Evolutionary conservation across 1,140 invertebrate species (phyloP).

Genomic region (Diabrotica undecimpunctata): DNA sequence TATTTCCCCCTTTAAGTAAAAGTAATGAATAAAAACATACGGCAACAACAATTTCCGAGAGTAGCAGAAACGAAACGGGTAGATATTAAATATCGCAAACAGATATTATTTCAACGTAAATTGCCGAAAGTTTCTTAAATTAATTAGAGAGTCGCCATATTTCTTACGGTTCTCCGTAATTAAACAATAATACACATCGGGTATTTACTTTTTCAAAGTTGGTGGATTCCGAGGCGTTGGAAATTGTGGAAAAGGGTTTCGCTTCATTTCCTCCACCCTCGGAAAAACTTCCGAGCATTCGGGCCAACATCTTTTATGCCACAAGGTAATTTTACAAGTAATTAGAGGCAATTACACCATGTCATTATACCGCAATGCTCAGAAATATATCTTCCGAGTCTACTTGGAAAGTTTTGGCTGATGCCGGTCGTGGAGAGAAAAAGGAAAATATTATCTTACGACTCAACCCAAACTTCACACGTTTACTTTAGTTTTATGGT

Average conservation of each 20-base stretch:
- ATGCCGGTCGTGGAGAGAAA: constrained; percentile 9
- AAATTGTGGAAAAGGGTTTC: constrained; percentile 38
- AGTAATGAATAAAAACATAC: constrained; percentile 10
- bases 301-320: constrained; percentile 46
- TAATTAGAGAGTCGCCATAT: constrained; percentile 41
- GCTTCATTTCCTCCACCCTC: constrained; percentile 38
- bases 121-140: constrained; percentile 38
- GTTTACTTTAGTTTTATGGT: constrained; percentile 4
- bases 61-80: constrained; percentile 18
- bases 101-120: constrained; percentile 37
- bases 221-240: constrained; percentile 15
- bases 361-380: constrained; percentile 45
- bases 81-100: constrained; percentile 34
- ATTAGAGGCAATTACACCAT: constrained; percentile 49
- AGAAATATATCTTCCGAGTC: constrained; percentile 42
- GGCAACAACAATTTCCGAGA: constrained; percentile 10
- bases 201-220: constrained; percentile 39
- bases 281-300: constrained; percentile 39
- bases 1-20: constrained; percentile 1
- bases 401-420: constrained; percentile 19
- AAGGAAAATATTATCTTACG: constrained; percentile 23
- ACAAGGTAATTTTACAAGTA: constrained; percentile 52
- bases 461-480: constrained; percentile 17
- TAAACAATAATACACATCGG: constrained; percentile 43
- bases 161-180: constrained; percentile 40